Base-by-base conservation (phyloP, 2,113 vertebrate genomes). In the Thomomys bottae region DNA sequence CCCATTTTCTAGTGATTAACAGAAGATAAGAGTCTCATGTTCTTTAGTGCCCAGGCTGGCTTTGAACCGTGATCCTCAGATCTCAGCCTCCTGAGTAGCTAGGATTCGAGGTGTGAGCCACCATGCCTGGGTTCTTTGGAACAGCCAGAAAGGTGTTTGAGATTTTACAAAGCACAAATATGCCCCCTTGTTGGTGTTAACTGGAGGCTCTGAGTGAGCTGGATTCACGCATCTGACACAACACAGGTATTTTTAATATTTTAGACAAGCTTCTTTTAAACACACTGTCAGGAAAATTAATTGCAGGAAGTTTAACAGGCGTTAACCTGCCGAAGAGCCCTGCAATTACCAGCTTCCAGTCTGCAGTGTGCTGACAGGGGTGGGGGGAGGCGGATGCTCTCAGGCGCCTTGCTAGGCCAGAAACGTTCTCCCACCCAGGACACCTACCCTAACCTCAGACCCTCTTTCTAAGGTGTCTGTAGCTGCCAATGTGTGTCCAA, bases 261-360 rank as follows among this genome's bases (percentile, higher is more conserved):
- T 3, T 12, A 66, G 76, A 76, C 2, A 1, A 24, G 63, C 8
- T 45, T 36, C 72, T 82, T 82, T 80, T 88, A 93, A 90, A 94
- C 83, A 92, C 70, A 81, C 91, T 42, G 84, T 93, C 88, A 77
- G 90, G 88, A 80, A 42, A 64, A 83, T 26, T 75, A 78, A 85
- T 15, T 12, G 70, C 89, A 84, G 91, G 90, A 78, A 75, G 91
- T n/a, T 38, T 32, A 45, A 30, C 0, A 18, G 83, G 78, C 42
- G 40, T 30, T 79, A 49, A 28, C 67, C 67, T 24, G 73, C 67
- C 92, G 40, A 11, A n/a, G 88, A 32, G 73, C 68, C 72, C 73
- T 7, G 77, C 72, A 34, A 15, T 54, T 57, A 70, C 63, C 24
- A 0, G 23, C 14, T 11, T 72, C 76, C 15, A 3, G 54, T 61